These are phyloP conservation scores for Coturnix japonica DNA, from an alignment of 2,113 vertebrate species.

Conservation along the genomic window DNA sequence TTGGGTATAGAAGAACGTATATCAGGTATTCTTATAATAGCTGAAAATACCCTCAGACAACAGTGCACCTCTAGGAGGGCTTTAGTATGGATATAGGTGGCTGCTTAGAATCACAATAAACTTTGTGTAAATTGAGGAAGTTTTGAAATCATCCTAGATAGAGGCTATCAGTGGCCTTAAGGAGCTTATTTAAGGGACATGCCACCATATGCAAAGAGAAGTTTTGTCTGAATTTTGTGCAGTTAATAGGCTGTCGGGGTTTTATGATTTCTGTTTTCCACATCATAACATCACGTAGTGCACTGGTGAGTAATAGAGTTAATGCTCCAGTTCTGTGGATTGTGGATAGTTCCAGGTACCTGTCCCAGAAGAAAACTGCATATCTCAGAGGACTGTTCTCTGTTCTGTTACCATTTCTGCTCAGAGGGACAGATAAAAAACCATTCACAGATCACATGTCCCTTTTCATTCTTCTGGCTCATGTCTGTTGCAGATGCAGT, in stretches of 20 bases:
- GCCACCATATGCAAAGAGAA: rapidly evolving
- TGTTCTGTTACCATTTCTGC: no score
- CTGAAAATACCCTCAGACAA: not conserved
- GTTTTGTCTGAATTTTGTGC: not conserved
- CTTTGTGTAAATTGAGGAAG: not conserved
- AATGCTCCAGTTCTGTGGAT: no score
- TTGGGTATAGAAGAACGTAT: not conserved
- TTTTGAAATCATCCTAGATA: not conserved
- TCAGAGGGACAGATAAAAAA: no score
- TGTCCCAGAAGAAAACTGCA: no score
- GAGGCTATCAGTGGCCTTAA: not conserved
- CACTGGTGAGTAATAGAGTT: no score
- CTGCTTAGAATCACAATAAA: not conserved
- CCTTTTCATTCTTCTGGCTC: no score
- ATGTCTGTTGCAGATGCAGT: no score
- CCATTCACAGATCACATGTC: no score
- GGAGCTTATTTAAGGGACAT: not conserved
- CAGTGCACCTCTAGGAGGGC: rapidly evolving
- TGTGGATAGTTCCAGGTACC: no score
- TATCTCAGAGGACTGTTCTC: no score
- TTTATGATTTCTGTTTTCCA: no score
- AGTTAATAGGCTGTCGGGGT: not conserved
- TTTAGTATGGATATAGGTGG: not conserved
- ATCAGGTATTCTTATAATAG: not conserved
- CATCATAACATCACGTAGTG: no score